These are phyloP conservation scores for Lepus oiostolus DNA, from an alignment of 2,797 vertebrate species.

Conservation along the genomic window DNA sequence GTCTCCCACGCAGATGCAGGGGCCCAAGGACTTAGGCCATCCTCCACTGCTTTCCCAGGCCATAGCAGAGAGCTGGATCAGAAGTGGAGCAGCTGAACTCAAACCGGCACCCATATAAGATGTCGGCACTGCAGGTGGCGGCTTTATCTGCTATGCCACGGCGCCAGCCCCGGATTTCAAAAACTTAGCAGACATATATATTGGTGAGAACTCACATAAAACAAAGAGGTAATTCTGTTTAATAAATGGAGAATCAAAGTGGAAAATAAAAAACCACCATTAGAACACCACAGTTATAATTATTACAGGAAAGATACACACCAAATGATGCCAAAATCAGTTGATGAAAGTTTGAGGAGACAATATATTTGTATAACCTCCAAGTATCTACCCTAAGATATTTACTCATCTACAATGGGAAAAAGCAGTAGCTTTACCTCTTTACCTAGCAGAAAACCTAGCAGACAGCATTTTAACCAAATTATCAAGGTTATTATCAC, in stretches of 20 bases:
- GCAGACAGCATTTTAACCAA: slow-evolving; percentile 40
- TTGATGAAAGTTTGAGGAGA: not conserved
- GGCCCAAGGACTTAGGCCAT: too few species aligned
- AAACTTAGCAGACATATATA: not conserved
- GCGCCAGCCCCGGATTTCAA: too few species aligned
- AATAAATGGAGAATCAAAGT: slow-evolving; percentile 24
- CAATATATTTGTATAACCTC: slow-evolving; percentile 30
- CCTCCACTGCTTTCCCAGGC: too few species aligned
- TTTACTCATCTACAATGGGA: slow-evolving; percentile 33
- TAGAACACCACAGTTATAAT: not conserved
- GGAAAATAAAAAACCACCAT: slow-evolving; percentile 53
- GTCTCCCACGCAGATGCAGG: too few species aligned
- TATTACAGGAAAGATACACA: slow-evolving; percentile 47
- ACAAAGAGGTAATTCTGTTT: slow-evolving; percentile 42
- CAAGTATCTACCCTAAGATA: slow-evolving; percentile 58
- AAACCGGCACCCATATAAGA: too few species aligned
- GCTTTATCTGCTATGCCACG: too few species aligned
- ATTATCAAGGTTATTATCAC: slow-evolving; percentile 8
- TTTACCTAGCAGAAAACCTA: slow-evolving; percentile 50
- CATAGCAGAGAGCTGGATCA: too few species aligned
- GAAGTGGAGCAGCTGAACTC: too few species aligned
- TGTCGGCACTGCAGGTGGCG: too few species aligned
- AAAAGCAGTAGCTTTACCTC: slow-evolving; percentile 49
- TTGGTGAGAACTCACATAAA: slow-evolving; percentile 47
- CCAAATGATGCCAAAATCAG: slow-evolving; percentile 34